phyloP scores from a whole-genome alignment of 1,140 invertebrate genomes.

The Drosophila repletoides region DNA sequence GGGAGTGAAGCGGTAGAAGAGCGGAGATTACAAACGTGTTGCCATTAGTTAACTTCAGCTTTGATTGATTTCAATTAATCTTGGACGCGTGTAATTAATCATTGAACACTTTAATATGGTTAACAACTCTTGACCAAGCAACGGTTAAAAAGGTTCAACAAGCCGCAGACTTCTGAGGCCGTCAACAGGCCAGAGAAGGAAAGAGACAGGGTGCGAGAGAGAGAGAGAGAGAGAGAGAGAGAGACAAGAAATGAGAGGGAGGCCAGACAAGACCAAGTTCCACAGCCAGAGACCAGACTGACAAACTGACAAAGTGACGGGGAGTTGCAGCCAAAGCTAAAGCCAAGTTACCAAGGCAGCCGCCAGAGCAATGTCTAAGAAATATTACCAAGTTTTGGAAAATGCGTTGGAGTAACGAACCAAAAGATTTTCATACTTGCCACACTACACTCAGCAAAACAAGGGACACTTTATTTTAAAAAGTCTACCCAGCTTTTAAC shows the following conservation, averaged over 20 bases:
- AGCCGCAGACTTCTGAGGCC: constrained; percentile 50
- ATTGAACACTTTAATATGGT: constrained; percentile 83
- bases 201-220: no score
- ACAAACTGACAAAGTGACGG: constrained; percentile 64
- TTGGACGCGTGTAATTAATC: constrained; percentile 82
- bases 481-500: no score
- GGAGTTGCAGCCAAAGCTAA: constrained; percentile 7
- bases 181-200: no score
- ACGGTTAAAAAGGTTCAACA: constrained; percentile 82
- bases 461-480: no score
- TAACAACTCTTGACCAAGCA: constrained; percentile 82
- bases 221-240: no score
- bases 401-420: constrained; percentile 77
- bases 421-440: constrained; percentile 62
- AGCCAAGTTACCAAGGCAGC: constrained; percentile 58
- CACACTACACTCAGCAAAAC: no score
- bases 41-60: constrained; percentile 82
- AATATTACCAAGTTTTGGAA: constrained; percentile 75
- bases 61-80: constrained; percentile 83
- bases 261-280: constrained; percentile 20
- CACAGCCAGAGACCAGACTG: constrained; percentile 45
- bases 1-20: constrained; percentile 6
- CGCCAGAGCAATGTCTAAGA: constrained; percentile 48
- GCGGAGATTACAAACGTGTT: constrained; percentile 79
- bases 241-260: no score